These are phyloP conservation scores for Argyrosomus regius DNA, from an alignment of 2,797 vertebrate species.

Conservation along the genomic window DNA sequence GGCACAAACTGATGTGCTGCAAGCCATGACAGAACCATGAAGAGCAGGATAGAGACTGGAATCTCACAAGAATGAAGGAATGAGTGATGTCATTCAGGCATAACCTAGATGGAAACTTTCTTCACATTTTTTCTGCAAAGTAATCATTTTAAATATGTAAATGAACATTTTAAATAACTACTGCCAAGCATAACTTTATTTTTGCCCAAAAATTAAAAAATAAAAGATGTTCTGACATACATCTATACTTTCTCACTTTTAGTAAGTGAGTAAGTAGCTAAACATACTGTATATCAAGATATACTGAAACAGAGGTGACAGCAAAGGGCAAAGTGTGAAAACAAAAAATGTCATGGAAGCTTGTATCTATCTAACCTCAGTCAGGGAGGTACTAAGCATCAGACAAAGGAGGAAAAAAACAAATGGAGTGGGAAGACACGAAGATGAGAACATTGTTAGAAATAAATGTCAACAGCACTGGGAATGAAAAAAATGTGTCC, in stretches of 20 bases:
- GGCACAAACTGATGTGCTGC: slow-evolving; percentile 7
- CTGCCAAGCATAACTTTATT: neutral
- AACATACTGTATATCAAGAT: slow-evolving; percentile 1
- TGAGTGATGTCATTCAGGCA: slow-evolving; percentile 3
- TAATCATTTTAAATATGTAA: neutral
- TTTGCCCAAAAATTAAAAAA: neutral
- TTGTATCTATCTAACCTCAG: neutral
- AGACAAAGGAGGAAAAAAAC: neutral
- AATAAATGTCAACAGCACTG: neutral
- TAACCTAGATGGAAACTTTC: neutral
- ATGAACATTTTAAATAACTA: slow-evolving; percentile 3
- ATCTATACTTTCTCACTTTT: neutral
- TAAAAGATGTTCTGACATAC: neutral
- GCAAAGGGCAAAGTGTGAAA: neutral
- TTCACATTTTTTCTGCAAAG: slow-evolving; percentile 4
- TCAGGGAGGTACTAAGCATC: neutral
- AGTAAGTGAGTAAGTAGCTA: neutral
- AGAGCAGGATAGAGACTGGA: slow-evolving; percentile 11
- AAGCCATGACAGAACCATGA: slow-evolving; percentile 18
- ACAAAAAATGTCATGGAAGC: neutral
- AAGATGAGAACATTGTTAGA: neutral
- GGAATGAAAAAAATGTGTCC: neutral
- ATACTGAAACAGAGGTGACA: neutral
- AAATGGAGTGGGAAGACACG: neutral
- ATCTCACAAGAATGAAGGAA: slow-evolving; percentile 11